A percentile compares a stretch with the other conserved stretches of the same genome.
phyloP scores from a whole-genome alignment of 2,797 vertebrate genomes.

The Astyanax mexicanus region DNA sequence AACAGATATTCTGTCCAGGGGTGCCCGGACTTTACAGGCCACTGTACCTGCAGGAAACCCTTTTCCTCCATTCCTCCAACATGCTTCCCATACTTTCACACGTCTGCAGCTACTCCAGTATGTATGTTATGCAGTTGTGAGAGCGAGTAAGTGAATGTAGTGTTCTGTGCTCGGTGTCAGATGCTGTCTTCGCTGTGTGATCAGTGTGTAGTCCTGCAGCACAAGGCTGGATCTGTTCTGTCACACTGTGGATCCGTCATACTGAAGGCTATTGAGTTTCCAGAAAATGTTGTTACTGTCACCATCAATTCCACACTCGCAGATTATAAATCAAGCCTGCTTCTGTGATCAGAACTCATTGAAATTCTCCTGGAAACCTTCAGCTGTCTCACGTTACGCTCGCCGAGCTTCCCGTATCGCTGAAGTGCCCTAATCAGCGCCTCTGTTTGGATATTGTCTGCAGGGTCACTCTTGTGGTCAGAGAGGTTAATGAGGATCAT shows the following conservation, averaged over 20 bases:
- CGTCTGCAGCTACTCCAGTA: background rate
- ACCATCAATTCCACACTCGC: constrained; percentile 20
- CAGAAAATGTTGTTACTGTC: constrained; percentile 35
- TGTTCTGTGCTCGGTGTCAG: background rate
- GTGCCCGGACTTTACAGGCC: too few relatives aligned
- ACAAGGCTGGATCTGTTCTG: background rate
- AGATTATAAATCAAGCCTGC: constrained; percentile 23
- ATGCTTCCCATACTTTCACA: too few relatives aligned
- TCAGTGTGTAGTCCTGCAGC: background rate
- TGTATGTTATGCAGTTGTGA: background rate
- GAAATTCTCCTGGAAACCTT: constrained; percentile 33
- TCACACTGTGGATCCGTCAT: background rate
- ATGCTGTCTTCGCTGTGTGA: too few relatives aligned
- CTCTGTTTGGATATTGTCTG: constrained; percentile 35
- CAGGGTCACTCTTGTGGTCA: constrained; percentile 31
- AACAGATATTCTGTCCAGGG: too few relatives aligned
- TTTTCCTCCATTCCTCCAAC: too few relatives aligned
- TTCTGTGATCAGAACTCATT: constrained; percentile 36
- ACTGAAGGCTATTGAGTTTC: constrained; percentile 42
- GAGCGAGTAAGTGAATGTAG: background rate
- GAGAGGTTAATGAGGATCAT: constrained; percentile 54
- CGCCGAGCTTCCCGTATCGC: constrained; percentile 12
- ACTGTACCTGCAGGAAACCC: too few relatives aligned
- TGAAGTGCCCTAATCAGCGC: constrained; percentile 36
- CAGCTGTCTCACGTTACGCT: constrained; percentile 4